Evolutionary conservation across 2,888 invertebrate species (phyloP).

Genomic region (Hydraecia micacea): DNA sequence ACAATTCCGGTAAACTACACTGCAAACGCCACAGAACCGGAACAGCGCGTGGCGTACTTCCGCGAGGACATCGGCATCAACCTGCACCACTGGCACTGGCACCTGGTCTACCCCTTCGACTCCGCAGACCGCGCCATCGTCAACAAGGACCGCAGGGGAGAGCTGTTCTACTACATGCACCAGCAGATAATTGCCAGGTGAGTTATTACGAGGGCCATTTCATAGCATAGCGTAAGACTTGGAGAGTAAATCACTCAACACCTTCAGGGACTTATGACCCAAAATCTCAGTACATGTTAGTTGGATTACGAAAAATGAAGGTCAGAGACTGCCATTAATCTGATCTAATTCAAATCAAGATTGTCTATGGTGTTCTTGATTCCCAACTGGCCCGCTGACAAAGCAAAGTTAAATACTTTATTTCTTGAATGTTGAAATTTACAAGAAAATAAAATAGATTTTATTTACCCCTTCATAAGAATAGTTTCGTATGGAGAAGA

Average conservation of each 20-base stretch:
- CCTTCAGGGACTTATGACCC: not conserved
- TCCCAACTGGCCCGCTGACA: not conserved
- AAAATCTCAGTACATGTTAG: not conserved
- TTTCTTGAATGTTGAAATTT: not conserved
- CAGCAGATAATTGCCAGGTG: conserved; percentile 92
- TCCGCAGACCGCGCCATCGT: conserved; percentile 91
- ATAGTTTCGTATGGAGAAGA: not conserved
- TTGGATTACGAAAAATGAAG: not conserved
- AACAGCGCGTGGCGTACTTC: conserved; percentile 95
- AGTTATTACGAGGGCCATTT: not conserved
- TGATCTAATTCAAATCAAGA: not conserved
- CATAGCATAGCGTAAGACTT: not conserved
- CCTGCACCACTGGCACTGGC: conserved; percentile 98
- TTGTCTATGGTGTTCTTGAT: not conserved
- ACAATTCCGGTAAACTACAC: conserved; percentile 94
- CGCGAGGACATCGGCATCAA: conserved; percentile 96
- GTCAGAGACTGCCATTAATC: not conserved
- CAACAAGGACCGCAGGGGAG: conserved; percentile 93
- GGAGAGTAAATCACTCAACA: not conserved
- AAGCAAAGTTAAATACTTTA: not conserved
- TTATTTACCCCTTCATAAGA: not conserved
- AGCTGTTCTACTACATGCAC: conserved; percentile 95
- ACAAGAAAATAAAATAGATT: not conserved
- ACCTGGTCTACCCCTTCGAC: conserved; percentile 95
- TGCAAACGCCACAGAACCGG: conserved; percentile 93